Percentiles rank a stretch among this genome's conserved stretches.
These are phyloP conservation scores for Callochromis pleurospilus DNA, from an alignment of 2,113 vertebrate species.

Conservation along the genomic window DNA sequence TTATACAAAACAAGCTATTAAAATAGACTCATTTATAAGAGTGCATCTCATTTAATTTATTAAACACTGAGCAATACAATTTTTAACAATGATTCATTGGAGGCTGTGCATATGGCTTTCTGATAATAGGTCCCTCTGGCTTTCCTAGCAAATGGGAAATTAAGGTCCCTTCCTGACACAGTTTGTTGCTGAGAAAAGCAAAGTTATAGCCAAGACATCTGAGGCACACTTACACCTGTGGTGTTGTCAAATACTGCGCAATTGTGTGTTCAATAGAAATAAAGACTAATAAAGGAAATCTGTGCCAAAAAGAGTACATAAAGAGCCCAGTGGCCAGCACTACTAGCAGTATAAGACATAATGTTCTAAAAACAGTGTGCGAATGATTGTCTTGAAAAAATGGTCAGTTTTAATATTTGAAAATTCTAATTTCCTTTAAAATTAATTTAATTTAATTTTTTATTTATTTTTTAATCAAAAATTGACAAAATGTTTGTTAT, in stretches of 20 bases:
- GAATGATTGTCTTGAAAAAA: background rate
- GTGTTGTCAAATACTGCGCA: background rate
- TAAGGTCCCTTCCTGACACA: background rate
- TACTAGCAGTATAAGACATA: background rate
- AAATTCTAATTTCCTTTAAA: rapidly evolving
- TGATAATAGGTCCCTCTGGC: background rate
- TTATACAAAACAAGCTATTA: background rate
- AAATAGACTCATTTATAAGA: rapidly evolving
- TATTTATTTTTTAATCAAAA: no score
- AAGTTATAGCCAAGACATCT: background rate
- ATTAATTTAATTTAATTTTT: no score
- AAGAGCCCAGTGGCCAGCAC: background rate
- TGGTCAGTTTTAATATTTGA: background rate
- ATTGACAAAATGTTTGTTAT: no score
- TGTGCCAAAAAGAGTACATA: background rate
- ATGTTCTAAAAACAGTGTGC: rapidly evolving
- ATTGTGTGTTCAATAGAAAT: background rate
- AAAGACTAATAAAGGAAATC: background rate
- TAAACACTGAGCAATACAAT: background rate
- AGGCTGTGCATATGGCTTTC: background rate
- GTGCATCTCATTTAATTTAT: rapidly evolving
- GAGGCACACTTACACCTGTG: background rate
- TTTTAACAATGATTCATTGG: background rate
- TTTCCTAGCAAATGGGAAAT: background rate
- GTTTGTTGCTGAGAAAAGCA: background rate